Evolutionary conservation across 2,113 vertebrate genomes (phyloP).

Genomic region (Bothrops jararaca): DNA sequence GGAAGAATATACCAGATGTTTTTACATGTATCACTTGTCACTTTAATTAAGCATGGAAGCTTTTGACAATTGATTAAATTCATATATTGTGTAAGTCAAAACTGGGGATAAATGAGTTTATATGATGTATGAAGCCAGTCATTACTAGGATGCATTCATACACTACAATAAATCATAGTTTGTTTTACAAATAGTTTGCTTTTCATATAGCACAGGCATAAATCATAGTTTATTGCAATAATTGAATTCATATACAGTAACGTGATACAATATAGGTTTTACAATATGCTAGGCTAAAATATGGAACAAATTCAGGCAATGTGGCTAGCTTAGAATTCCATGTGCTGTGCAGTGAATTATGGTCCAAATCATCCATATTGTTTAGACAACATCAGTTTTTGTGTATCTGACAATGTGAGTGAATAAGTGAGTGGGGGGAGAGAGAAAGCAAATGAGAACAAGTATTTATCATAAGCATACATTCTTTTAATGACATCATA

Average conservation of each 20-base stretch:
- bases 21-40: background rate
- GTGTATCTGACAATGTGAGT: background rate
- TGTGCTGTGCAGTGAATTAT: background rate
- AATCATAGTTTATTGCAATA: background rate
- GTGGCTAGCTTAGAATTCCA: background rate
- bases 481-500: background rate
- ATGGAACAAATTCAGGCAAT: background rate
- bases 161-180: background rate
- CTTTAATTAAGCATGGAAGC: background rate
- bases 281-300: background rate
- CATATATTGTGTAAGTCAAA: background rate
- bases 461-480: background rate
- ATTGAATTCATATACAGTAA: background rate
- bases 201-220: background rate
- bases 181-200: background rate
- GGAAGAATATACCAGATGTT: background rate
- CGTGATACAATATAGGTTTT: background rate
- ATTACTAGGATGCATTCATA: background rate
- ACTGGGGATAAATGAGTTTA: background rate
- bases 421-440: background rate
- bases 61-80: background rate
- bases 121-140: background rate
- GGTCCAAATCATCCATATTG: background rate
- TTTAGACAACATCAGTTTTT: background rate
- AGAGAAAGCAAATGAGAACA: background rate